Conservation (phyloP, 2,797 vertebrate genomes). For the Siniperca scherzeri region DNA sequence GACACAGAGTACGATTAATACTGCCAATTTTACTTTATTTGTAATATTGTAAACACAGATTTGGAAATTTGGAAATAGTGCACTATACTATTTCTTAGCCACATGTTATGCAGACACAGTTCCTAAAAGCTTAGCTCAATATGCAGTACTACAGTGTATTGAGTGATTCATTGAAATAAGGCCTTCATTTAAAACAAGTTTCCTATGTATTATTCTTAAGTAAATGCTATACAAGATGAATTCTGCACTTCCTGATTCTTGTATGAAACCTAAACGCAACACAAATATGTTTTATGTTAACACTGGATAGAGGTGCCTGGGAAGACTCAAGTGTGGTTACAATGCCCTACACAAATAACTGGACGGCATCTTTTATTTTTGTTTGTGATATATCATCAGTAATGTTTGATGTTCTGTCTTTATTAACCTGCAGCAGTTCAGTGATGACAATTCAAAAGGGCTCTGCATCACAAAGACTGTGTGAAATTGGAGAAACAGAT, state of each 20-base stretch:
- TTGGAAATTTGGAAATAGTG: conserved; percentile 36
- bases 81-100: neutral
- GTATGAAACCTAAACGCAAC: neutral
- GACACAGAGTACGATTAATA: conserved; percentile 2
- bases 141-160: neutral
- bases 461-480: conserved; percentile 52
- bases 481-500: conserved; percentile 40
- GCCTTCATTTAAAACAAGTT: neutral
- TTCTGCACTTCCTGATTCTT: neutral
- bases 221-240: neutral
- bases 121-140: neutral
- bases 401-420: conserved; percentile 28
- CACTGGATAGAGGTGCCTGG: neutral
- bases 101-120: conserved; percentile 17
- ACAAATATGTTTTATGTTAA: neutral
- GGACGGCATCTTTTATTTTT: conserved; percentile 1
- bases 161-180: neutral
- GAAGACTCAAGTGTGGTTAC: neutral
- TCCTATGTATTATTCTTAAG: neutral
- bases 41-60: conserved; percentile 28
- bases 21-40: conserved; percentile 12
- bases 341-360: neutral
- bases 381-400: neutral
- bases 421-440: conserved; percentile 22
- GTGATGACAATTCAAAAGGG: conserved; percentile 2